These are phyloP conservation scores for Hypena proboscidalis DNA, from an alignment of 2,888 invertebrate species.

Conservation along the genomic window DNA sequence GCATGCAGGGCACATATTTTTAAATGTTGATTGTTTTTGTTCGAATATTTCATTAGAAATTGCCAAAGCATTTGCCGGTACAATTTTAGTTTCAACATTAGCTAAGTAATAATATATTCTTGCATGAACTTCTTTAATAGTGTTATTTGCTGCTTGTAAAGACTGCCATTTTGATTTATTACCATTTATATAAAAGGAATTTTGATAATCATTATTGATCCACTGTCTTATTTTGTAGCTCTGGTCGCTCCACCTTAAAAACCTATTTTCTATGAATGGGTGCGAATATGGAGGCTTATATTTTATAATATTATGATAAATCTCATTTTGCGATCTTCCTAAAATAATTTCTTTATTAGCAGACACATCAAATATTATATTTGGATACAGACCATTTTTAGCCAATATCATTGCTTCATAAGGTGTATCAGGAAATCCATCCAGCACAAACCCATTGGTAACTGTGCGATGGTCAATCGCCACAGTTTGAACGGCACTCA, in stretches of 20 bases:
- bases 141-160: conserved; percentile 69
- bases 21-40: conserved; percentile 75
- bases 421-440: conserved; percentile 86
- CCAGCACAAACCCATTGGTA: conserved; percentile 86
- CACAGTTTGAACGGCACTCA: conserved; percentile 81
- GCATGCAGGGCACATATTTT: conserved; percentile 86
- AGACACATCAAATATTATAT: conserved; percentile 82
- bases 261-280: conserved; percentile 72
- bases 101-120: conserved; percentile 82
- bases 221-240: conserved; percentile 70
- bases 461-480: conserved; percentile 74
- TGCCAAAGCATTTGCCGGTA: conserved; percentile 79
- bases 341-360: conserved; percentile 62
- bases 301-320: conserved; percentile 61
- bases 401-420: conserved; percentile 78
- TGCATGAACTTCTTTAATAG: conserved; percentile 63
- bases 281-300: conserved; percentile 64
- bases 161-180: conserved; percentile 84
- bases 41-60: conserved; percentile 84
- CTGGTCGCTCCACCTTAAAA: conserved; percentile 67
- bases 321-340: conserved; percentile 69
- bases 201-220: conserved; percentile 83
- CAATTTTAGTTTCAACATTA: conserved; percentile 75
- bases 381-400: conserved; percentile 83
- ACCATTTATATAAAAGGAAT: conserved; percentile 77